phyloP scores from a whole-genome alignment of 2,113 vertebrate genomes.

The Mus musculus region DNA sequence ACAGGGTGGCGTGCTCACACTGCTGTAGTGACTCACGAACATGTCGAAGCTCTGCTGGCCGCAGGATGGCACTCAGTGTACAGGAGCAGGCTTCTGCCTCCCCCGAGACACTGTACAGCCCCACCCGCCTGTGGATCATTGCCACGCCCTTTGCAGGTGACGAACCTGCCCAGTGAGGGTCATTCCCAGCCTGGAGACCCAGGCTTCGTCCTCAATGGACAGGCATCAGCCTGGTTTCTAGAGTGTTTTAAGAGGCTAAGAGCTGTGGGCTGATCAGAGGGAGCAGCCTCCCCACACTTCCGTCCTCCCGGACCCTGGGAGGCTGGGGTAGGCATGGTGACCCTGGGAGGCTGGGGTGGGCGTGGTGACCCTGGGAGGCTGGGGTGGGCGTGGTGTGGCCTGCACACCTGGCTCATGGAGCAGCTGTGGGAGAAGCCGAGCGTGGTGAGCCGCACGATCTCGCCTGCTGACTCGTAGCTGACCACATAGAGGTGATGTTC shows the following conservation, averaged over 20 bases:
- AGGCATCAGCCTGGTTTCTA: background rate
- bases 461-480: slow-evolving; percentile 91
- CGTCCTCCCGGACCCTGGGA: background rate
- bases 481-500: slow-evolving; percentile 98
- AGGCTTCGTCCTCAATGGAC: background rate
- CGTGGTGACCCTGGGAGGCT: background rate
- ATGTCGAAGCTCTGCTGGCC: slow-evolving; percentile 94
- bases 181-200: background rate
- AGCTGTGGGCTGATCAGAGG: background rate
- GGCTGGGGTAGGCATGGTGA: background rate
- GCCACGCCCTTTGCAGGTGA: background rate
- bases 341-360: background rate
- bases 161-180: background rate
- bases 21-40: slow-evolving; percentile 99
- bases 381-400: background rate
- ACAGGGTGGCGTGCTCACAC: slow-evolving; percentile 94
- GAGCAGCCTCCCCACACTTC: no score
- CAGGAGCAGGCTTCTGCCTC: background rate
- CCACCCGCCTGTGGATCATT: background rate
- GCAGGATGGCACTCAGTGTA: background rate
- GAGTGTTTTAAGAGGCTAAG: background rate
- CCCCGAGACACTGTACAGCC: background rate
- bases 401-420: slow-evolving; percentile 92
- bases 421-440: slow-evolving; percentile 97
- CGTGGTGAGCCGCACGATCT: slow-evolving; percentile 94